Conservation (phyloP, 2,113 vertebrate species). For the Salvelinus namaycush region DNA sequence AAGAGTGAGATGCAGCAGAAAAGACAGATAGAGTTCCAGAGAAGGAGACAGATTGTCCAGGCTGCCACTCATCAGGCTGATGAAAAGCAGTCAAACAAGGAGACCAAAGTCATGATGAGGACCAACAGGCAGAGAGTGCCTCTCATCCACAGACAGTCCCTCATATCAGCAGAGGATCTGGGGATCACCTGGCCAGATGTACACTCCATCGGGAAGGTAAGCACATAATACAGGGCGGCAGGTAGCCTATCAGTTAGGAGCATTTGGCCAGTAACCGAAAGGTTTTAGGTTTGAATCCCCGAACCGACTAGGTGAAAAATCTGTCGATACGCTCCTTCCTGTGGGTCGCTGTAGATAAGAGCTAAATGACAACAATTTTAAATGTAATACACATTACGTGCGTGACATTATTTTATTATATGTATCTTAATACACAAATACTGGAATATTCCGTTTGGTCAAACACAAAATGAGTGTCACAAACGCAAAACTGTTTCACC, state of each 20-base stretch:
- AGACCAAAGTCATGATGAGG: conserved; percentile 17
- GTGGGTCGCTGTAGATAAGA: no score
- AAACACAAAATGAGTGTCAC: background rate
- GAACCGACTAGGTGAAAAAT: no score
- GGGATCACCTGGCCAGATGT: conserved; percentile 37
- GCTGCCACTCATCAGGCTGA: background rate
- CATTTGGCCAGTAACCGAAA: no score
- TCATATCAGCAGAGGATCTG: conserved; percentile 30
- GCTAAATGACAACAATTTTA: no score
- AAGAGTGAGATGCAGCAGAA: conserved; percentile 25
- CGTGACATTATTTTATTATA: background rate
- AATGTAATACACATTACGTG: background rate
- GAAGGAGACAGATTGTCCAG: conserved; percentile 24
- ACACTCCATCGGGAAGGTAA: conserved; percentile 15
- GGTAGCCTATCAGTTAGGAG: no score
- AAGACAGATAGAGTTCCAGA: conserved; percentile 32
- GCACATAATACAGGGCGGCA: background rate
- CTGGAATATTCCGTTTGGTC: no score
- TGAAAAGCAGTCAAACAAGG: background rate
- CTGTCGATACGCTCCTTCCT: no score
- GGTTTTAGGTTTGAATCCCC: no score
- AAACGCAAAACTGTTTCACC: background rate
- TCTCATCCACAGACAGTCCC: conserved; percentile 28
- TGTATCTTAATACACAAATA: no score
- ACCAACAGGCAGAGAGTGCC: background rate